phyloP scores from a whole-genome alignment of 2,888 invertebrate species.

The Limenitis arthemis region DNA sequence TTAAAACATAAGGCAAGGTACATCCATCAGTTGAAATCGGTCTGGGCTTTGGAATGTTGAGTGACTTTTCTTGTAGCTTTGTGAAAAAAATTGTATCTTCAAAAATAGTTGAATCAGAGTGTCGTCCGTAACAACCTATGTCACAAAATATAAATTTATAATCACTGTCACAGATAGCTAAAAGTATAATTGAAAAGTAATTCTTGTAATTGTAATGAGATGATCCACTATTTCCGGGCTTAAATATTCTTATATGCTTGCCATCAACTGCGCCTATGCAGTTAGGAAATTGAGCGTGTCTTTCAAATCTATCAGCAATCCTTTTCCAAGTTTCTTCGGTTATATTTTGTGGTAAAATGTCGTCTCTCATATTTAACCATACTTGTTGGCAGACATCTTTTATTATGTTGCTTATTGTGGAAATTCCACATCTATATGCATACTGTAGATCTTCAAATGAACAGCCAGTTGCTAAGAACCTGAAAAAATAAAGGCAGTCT shows the following conservation, averaged over 20 bases:
- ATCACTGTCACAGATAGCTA: conserved; percentile 23
- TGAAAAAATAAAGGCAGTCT: conserved; percentile 7
- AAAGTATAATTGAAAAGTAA: conserved; percentile 23
- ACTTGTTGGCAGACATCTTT: conserved; percentile 15
- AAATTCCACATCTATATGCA: conserved; percentile 15
- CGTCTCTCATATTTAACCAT: conserved; percentile 12
- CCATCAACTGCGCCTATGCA: conserved; percentile 20
- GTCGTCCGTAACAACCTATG: conserved; percentile 22
- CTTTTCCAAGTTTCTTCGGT: conserved; percentile 17
- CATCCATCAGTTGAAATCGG: conserved; percentile 16
- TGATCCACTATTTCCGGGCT: conserved; percentile 21
- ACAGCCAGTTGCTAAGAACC: conserved; percentile 19
- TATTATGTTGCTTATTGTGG: conserved; percentile 16
- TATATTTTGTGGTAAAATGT: conserved; percentile 13
- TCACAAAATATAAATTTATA: conserved; percentile 23
- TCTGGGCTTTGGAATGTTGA: conserved; percentile 17
- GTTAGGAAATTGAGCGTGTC: conserved; percentile 17
- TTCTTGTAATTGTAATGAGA: conserved; percentile 19
- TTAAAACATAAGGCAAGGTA: conserved; percentile 21
- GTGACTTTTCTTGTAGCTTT: conserved; percentile 16
- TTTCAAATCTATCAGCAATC: conserved; percentile 15
- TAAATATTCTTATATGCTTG: conserved; percentile 19
- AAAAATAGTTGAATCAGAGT: conserved; percentile 21
- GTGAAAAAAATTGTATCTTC: conserved; percentile 1
- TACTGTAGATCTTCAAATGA: conserved; percentile 20